Evolutionary conservation across 2,888 invertebrate genomes (phyloP), one percentile per base, ranked within the genome.

Genomic region (Heteropelma amictum): DNA sequence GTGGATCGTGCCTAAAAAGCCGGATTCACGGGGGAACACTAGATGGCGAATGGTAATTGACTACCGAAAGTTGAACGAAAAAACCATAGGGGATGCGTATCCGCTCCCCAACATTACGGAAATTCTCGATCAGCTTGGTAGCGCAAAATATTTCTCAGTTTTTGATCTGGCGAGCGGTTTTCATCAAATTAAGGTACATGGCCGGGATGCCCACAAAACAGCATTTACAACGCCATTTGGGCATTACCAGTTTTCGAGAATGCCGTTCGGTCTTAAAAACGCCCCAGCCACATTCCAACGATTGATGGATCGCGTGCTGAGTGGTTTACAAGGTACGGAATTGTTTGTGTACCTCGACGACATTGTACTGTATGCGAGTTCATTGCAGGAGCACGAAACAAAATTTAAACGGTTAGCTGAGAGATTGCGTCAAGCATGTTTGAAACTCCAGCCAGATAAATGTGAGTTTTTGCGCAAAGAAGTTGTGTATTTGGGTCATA

Each of bases 1-100:
- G 10, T 47, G 47, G 1, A 56, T 89, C 1, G 86, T 86, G 0
- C 77, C 78, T 10, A 89, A 87, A 75, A 85, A 84, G 51, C 30
- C 28, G 30, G 30, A 51, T 30, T 51, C 51, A 51, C 51, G 17
- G 30, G 51, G 51, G 51, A 51, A 51, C 7, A 28, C 51, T 47
- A 47, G 76, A 26, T 80, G 69, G 56, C 38, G 40, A 23, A 26
- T 56, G 56, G 56, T 56, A 3, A 56, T 56, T 1, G 54, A 54
- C 7, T 38, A 54, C 7, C 53, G 53, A 2, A 33, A 33, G 0
- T 33, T 53, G 14, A 33, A 53, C 19, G 33, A 53, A 33, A 53
- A 33, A 33, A 33, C 53, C 0, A 33, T 53, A 6, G 53, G 53
- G 2, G 53, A 53, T 0, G 53, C 33, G 7, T 53, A 53, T 5